Conservation (phyloP, 2,113 vertebrate species). For the Leucopternis melanops region DNA sequence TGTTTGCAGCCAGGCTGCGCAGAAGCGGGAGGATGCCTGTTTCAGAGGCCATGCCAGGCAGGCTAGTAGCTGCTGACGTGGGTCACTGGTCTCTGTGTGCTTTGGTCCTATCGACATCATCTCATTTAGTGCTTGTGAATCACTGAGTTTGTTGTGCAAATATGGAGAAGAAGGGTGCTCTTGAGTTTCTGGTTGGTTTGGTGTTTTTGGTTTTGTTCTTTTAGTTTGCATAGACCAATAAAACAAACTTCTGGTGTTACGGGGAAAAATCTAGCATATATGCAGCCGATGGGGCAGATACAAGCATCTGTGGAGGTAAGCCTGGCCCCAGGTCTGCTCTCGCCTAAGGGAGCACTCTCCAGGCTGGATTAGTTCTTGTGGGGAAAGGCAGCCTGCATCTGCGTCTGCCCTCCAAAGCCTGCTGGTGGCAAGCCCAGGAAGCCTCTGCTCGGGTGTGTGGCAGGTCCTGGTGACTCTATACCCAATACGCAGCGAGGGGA, state of each 20-base stretch:
- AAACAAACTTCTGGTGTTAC: not conserved
- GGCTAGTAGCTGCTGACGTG: not conserved
- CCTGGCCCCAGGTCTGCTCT: not conserved
- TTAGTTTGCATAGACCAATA: not conserved
- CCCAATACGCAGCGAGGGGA: not conserved
- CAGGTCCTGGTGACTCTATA: not conserved
- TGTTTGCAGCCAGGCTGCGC: not conserved
- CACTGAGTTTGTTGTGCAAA: not conserved
- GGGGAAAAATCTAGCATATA: not conserved
- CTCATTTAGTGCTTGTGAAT: not conserved
- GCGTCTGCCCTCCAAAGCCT: not conserved
- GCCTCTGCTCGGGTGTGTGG: not conserved
- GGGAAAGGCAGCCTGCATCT: not conserved
- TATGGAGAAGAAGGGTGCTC: not conserved
- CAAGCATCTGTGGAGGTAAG: rapidly evolving
- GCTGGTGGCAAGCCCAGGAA: not conserved
- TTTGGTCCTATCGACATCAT: not conserved
- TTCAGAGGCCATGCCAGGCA: not conserved
- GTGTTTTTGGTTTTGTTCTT: not conserved
- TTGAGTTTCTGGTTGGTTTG: not conserved
- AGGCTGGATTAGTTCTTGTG: not conserved
- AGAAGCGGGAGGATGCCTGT: not conserved
- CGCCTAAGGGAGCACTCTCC: not conserved
- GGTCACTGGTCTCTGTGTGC: not conserved
- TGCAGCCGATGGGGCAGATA: not conserved